Conservation (phyloP, 1,140 invertebrate genomes). For the Bombus affinis region DNA sequence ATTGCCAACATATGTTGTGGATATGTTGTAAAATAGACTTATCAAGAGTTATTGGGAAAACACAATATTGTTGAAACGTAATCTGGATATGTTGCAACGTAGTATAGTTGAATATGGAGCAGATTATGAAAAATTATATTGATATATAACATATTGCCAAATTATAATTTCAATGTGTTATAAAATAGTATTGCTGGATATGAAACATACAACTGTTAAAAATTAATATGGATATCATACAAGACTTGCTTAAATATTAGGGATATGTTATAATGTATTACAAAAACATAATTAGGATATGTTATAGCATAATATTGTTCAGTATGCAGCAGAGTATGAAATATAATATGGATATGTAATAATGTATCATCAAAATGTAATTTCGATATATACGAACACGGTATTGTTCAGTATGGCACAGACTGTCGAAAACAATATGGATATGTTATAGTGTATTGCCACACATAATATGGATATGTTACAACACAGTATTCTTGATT, state of each 20-base stretch:
- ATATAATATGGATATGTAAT: neutral
- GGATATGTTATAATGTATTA: neutral
- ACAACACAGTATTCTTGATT: neutral
- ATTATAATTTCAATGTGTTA: neutral
- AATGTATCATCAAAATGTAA: neutral
- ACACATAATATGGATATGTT: neutral
- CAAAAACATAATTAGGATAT: neutral
- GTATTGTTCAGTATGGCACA: too few species aligned
- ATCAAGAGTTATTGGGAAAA: too few species aligned
- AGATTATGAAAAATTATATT: neutral
- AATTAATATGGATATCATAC: neutral
- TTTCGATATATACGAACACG: too few species aligned
- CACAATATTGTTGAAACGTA: too few species aligned
- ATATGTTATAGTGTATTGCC: too few species aligned
- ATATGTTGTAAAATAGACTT: too few species aligned
- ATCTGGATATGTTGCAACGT: neutral
- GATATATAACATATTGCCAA: neutral
- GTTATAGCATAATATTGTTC: neutral
- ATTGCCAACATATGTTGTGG: accelerated
- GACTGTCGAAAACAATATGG: too few species aligned
- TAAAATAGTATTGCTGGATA: neutral
- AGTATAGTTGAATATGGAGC: accelerated
- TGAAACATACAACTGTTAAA: too few species aligned
- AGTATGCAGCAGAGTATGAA: neutral
- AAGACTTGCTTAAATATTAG: neutral